Conservation (phyloP, 2,888 invertebrate genomes). For the Meandrusa payeni region DNA sequence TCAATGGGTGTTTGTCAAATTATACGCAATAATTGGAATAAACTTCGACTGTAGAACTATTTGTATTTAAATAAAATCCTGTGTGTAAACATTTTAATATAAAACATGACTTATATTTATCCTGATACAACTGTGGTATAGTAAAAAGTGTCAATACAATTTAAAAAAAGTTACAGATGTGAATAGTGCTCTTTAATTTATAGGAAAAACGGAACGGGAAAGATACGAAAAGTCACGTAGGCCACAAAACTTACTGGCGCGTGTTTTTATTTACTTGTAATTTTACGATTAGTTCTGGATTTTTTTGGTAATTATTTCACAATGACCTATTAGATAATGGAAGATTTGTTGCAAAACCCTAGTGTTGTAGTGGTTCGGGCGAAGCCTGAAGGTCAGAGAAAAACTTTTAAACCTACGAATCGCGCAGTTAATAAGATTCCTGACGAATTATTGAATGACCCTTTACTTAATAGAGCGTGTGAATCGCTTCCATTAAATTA, state of each 20-base stretch:
- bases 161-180: too few relatives aligned
- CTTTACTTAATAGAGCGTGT: slow-evolving; percentile 86
- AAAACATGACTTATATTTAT: too few relatives aligned
- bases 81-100: too few relatives aligned
- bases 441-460: slow-evolving; percentile 87
- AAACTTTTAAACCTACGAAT: slow-evolving; percentile 88
- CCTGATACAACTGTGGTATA: too few relatives aligned
- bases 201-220: slow-evolving; percentile 27
- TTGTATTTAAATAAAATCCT: too few relatives aligned
- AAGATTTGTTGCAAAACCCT: slow-evolving; percentile 52
- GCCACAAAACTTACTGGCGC: slow-evolving; percentile 49
- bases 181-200: too few relatives aligned
- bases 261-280: slow-evolving; percentile 60
- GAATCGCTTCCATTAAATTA: slow-evolving; percentile 94
- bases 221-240: slow-evolving; percentile 71
- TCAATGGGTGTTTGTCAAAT: too few relatives aligned
- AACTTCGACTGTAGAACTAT: too few relatives aligned
- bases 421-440: slow-evolving; percentile 90
- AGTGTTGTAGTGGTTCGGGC: slow-evolving; percentile 87
- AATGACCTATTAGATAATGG: slow-evolving; percentile 44
- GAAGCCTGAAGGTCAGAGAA: slow-evolving; percentile 85
- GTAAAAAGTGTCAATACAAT: too few relatives aligned
- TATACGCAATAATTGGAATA: too few relatives aligned
- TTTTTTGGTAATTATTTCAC: slow-evolving; percentile 1
- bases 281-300: slow-evolving; percentile 31